Evolutionary conservation across 2,113 vertebrate species (phyloP).

Genomic region (Pteropus alecto): DNA sequence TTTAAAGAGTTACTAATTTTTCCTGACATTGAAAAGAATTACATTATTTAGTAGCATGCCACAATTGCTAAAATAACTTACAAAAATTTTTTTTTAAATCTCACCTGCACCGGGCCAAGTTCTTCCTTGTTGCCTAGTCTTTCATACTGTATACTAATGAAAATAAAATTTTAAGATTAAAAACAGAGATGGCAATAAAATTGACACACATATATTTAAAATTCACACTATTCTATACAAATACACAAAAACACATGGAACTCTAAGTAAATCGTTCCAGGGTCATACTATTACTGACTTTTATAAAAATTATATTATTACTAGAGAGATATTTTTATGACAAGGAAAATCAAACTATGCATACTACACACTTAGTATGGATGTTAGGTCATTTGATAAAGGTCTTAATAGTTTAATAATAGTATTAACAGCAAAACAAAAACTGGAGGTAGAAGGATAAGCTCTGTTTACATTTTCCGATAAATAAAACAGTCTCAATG

Average conservation of each 20-base stretch:
- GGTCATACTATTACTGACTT: neutral
- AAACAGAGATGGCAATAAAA: conserved; percentile 38
- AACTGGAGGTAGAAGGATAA: neutral
- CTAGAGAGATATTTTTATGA: conserved; percentile 5
- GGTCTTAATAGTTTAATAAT: neutral
- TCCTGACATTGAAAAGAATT: neutral
- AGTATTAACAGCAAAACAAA: neutral
- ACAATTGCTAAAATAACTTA: conserved; percentile 27
- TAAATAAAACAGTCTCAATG: neutral
- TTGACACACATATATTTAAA: neutral
- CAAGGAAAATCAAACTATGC: neutral
- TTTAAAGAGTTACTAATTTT: neutral
- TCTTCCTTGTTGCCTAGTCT: neutral
- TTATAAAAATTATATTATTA: conserved; percentile 28
- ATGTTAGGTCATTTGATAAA: neutral
- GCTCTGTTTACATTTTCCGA: neutral
- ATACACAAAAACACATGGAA: neutral
- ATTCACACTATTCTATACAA: neutral
- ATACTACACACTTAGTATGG: neutral
- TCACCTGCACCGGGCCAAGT: conserved; percentile 46
- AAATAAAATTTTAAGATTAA: conserved; percentile 56
- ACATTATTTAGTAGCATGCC: neutral
- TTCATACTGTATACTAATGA: conserved; percentile 8
- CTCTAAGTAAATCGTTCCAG: conserved; percentile 1
- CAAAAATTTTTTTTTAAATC: neutral